A percentile compares a stretch with the other conserved stretches of the same genome.
These are phyloP conservation scores for Pituophis catenifer DNA, from an alignment of 2,113 vertebrate genomes.

Conservation along the genomic window DNA sequence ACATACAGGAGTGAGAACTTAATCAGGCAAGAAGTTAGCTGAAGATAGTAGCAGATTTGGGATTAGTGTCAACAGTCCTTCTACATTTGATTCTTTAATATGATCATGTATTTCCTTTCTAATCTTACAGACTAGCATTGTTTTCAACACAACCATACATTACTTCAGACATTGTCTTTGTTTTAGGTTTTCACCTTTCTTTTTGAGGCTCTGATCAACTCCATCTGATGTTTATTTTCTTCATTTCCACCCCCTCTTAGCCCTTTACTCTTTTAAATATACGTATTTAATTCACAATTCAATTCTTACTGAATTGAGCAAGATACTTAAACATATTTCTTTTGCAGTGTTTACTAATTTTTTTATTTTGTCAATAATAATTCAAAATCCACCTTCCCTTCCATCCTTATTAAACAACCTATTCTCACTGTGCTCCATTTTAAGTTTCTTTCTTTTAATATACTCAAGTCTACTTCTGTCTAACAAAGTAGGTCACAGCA, in stretches of 20 bases:
- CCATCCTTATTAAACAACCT: background rate
- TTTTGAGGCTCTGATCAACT: background rate
- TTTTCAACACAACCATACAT: background rate
- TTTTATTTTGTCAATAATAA: background rate
- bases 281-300: background rate
- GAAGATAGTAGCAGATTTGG: background rate
- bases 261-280: background rate
- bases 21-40: background rate
- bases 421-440: background rate
- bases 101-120: background rate
- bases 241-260: background rate
- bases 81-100: fast-evolving
- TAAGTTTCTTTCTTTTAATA: background rate
- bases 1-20: background rate
- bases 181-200: background rate
- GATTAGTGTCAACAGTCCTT: background rate
- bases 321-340: background rate
- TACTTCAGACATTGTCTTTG: background rate
- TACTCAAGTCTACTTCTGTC: background rate
- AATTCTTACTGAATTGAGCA: background rate
- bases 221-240: background rate
- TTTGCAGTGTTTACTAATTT: background rate
- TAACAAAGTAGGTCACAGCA: background rate
- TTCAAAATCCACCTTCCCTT: background rate
- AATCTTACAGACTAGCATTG: background rate